These are phyloP conservation scores for Hipparchia semele DNA, from an alignment of 2,888 invertebrate genomes.

Conservation along the genomic window DNA sequence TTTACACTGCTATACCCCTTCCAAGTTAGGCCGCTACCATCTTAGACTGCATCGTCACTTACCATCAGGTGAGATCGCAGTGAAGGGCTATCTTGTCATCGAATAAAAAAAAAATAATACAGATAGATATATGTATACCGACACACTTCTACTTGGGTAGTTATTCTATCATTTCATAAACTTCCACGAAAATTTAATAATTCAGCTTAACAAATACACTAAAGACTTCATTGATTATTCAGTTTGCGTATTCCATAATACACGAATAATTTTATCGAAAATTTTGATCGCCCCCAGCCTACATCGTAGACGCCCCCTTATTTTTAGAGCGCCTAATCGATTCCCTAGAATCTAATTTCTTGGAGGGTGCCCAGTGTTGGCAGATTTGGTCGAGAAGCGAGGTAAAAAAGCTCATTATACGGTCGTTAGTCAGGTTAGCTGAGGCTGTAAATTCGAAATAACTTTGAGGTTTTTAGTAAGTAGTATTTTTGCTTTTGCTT, in stretches of 20 bases:
- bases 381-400: not conserved
- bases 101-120: too few relatives aligned
- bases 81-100: too few relatives aligned
- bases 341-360: slow-evolving; percentile 44
- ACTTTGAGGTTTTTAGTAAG: not conserved
- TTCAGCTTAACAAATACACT: not conserved
- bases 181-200: too few relatives aligned
- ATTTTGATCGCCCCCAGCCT: slow-evolving; percentile 3
- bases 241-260: not conserved
- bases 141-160: too few relatives aligned
- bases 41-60: too few relatives aligned
- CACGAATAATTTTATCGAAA: not conserved
- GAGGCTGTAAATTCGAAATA: slow-evolving; percentile 12
- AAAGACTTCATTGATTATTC: not conserved
- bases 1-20: too few relatives aligned
- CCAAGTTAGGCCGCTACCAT: too few relatives aligned
- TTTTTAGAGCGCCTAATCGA: slow-evolving; percentile 42
- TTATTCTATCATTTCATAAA: too few relatives aligned
- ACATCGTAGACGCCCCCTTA: slow-evolving; percentile 25
- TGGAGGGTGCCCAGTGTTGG: slow-evolving; percentile 26
- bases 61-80: too few relatives aligned
- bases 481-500: not conserved
- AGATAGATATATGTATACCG: too few relatives aligned
- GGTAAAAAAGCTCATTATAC: slow-evolving; percentile 48
- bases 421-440: slow-evolving; percentile 45